Percentiles rank a stretch among this genome's conserved stretches.
Conservation (phyloP, 2,888 invertebrate species). For the Exephanes ischioxanthus region DNA sequence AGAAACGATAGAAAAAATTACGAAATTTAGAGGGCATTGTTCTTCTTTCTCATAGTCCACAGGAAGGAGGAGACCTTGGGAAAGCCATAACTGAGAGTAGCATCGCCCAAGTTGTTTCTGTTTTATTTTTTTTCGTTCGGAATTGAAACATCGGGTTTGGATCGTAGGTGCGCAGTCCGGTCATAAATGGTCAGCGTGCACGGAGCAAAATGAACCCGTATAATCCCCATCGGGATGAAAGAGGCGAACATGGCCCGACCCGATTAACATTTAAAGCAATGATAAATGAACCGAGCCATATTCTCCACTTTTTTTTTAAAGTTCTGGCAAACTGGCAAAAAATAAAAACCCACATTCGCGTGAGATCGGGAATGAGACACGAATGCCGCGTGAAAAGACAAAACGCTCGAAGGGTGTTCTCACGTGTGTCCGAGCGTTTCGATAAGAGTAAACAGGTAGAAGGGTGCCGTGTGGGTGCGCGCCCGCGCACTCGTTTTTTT, state of each 20-base stretch:
- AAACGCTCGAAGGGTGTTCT: slow-evolving; percentile 72
- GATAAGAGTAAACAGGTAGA: slow-evolving; percentile 68
- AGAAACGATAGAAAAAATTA: slow-evolving; percentile 26
- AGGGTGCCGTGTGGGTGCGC: slow-evolving; percentile 71
- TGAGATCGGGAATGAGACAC: too few relatives aligned
- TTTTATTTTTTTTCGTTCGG: slow-evolving; percentile 4
- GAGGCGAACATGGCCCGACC: too few relatives aligned
- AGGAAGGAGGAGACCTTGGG: slow-evolving; percentile 47
- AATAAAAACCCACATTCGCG: background rate
- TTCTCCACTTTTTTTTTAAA: background rate
- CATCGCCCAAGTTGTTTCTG: slow-evolving; percentile 23
- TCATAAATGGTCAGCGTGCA: slow-evolving; percentile 32
- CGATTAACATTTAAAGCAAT: too few relatives aligned
- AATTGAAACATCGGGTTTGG: slow-evolving; percentile 57
- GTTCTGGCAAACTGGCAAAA: background rate
- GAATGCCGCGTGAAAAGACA: slow-evolving; percentile 4
- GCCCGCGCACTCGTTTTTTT: slow-evolving; percentile 1
- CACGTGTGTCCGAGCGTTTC: slow-evolving; percentile 71
- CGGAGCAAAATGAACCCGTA: background rate
- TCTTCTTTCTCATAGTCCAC: slow-evolving; percentile 38
- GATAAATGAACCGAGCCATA: background rate
- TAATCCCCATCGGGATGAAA: too few relatives aligned
- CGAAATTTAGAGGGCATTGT: slow-evolving; percentile 65
- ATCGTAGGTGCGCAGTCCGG: slow-evolving; percentile 45
- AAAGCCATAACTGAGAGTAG: slow-evolving; percentile 28